These are phyloP conservation scores for Epistrophe eligans DNA, from an alignment of 2,888 invertebrate species.

Conservation along the genomic window DNA sequence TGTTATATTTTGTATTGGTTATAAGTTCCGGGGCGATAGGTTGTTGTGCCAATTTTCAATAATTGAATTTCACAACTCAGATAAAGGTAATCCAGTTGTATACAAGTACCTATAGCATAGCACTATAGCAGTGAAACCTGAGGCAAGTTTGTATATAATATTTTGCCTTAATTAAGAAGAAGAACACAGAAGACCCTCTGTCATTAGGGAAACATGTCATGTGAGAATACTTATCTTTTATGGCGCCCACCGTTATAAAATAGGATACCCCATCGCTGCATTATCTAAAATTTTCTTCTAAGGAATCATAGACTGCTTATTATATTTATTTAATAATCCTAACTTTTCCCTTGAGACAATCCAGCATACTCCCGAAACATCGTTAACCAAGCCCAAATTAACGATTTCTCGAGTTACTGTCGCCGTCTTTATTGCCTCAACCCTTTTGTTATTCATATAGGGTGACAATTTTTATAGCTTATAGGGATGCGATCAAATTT, in stretches of 20 bases:
- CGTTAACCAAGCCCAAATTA: conserved; percentile 63
- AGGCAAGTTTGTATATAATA: conserved; percentile 43
- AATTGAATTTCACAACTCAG: conserved; percentile 51
- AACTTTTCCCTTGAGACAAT: conserved; percentile 16
- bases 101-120: too few species aligned
- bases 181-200: not conserved
- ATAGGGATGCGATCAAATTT: conserved; percentile 65
- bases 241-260: conserved; percentile 58
- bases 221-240: conserved; percentile 56
- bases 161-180: conserved; percentile 50
- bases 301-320: conserved; percentile 35
- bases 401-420: conserved; percentile 65
- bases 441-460: conserved; percentile 70
- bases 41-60: conserved; percentile 41
- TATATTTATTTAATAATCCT: conserved; percentile 70
- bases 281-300: conserved; percentile 52
- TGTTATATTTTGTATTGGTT: conserved; percentile 31
- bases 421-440: conserved; percentile 69
- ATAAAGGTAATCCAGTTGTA: conserved; percentile 53
- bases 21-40: conserved; percentile 4
- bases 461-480: conserved; percentile 70
- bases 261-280: conserved; percentile 62
- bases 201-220: conserved; percentile 34
- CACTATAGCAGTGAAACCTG: conserved; percentile 21
- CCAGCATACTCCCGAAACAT: conserved; percentile 24